These are phyloP conservation scores for Eupithecia inturbata DNA, from an alignment of 2,888 invertebrate genomes.

Conservation along the genomic window DNA sequence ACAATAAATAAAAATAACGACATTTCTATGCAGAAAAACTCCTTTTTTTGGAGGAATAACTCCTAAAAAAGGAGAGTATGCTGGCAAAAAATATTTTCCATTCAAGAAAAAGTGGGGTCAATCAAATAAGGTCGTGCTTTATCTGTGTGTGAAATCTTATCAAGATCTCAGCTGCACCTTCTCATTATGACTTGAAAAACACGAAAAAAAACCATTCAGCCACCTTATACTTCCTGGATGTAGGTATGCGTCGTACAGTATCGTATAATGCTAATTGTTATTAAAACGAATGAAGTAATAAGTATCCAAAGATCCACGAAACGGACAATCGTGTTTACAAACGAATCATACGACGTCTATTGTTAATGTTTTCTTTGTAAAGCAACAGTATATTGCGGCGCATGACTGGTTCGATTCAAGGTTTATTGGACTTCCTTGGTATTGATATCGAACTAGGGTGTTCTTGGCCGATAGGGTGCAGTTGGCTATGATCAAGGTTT, in stretches of 20 bases:
- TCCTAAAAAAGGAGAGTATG: no score
- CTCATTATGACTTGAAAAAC: background rate
- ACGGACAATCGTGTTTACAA: slow-evolving; percentile 48
- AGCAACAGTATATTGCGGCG: slow-evolving; percentile 17
- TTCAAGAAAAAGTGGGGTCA: background rate
- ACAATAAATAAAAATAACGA: background rate
- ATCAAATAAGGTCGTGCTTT: background rate
- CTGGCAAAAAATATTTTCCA: background rate
- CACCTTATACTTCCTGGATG: background rate
- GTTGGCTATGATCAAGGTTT: background rate
- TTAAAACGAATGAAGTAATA: slow-evolving; percentile 30
- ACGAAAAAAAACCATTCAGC: background rate
- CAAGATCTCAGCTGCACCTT: background rate
- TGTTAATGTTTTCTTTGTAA: slow-evolving; percentile 50
- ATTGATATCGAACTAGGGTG: slow-evolving; percentile 6
- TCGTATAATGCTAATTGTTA: slow-evolving; percentile 9
- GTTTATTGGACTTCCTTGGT: slow-evolving; percentile 16
- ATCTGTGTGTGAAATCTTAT: background rate
- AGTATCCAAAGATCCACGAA: slow-evolving; percentile 40
- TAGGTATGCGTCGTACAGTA: background rate
- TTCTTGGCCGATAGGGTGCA: background rate
- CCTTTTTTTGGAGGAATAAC: no score
- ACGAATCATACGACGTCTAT: slow-evolving; percentile 44
- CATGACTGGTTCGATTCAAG: slow-evolving; percentile 16
- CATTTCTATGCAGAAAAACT: background rate